Evolutionary conservation across 2,888 invertebrate species (phyloP), one percentile per base, ranked within the genome.

Genomic region (Sminthurides aquaticus): DNA sequence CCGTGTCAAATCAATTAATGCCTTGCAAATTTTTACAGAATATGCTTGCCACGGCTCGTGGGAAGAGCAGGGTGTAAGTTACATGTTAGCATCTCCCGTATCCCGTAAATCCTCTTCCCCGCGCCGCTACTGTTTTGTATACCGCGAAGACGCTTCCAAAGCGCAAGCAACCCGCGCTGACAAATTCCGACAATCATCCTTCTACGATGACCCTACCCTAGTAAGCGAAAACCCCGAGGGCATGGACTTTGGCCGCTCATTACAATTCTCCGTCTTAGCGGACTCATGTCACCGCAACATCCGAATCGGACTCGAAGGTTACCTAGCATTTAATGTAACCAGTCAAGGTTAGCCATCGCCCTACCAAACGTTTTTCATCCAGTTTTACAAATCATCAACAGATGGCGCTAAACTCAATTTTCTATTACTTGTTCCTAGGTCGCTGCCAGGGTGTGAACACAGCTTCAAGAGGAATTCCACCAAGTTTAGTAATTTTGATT

Each of bases 1-100:
- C n/a, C n/a, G n/a, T n/a, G n/a, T n/a, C n/a, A n/a, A n/a, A n/a
- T n/a, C n/a, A n/a, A n/a, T n/a, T n/a, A n/a, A n/a, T n/a, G n/a
- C n/a, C n/a, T n/a, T n/a, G n/a, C n/a, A n/a, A n/a, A n/a, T n/a
- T 34, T 34, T 34, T 15, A 5, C 28, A 72, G 70, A 68, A 20
- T 71, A 71, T 58, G 65, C 61, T 49, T 73, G 73, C 63, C 68
- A 71, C 64, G 73, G 73, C 3, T 71, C 67, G 71, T 73, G 71
- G 71, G 71, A 71, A 62, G 70, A 71, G 52, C 56, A 64, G 54
- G 73, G 71, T 28, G 63, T 69, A 26, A 71, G 66, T 25, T 72
- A 69, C 65, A 58, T 72, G 56, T 68, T 72, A 5, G 62, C 72
- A 3, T 56, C 62, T 43, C 57, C 62, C 2, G 2, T 56, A 2